A percentile compares a stretch with the other conserved stretches of the same genome.
These are phyloP conservation scores for Geophilus truncorum DNA, from an alignment of 2,888 invertebrate species.

Conservation along the genomic window DNA sequence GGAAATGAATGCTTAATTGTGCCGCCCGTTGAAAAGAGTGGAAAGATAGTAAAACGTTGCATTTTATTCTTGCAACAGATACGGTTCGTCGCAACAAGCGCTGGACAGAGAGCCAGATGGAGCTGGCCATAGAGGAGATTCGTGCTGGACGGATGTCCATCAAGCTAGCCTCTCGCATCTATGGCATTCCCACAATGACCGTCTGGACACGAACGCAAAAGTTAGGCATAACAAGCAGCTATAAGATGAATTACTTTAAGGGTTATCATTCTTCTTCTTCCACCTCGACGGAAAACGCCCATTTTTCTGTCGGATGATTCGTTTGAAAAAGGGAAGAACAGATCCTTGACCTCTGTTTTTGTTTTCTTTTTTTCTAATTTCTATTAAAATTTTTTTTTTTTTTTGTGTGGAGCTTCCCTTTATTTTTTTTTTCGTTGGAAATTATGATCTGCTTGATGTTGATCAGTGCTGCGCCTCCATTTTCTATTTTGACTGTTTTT, in stretches of 20 bases:
- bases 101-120: constrained; percentile 34
- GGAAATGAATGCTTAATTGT: neutral
- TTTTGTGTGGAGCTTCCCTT: no score
- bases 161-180: constrained; percentile 34
- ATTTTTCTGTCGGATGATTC: neutral
- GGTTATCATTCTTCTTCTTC: neutral
- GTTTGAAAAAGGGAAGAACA: no score
- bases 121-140: constrained; percentile 33
- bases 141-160: constrained; percentile 34
- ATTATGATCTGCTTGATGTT: neutral
- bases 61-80: constrained; percentile 34
- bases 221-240: constrained; percentile 32
- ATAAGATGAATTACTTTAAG: constrained; percentile 21
- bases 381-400: neutral
- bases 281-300: neutral
- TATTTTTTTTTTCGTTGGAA: no score
- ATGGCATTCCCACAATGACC: constrained; percentile 34
- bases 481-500: neutral
- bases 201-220: constrained; percentile 34
- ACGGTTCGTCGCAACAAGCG: constrained; percentile 29
- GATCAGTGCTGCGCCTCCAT: neutral
- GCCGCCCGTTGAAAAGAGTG: neutral
- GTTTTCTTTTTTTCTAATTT: neutral
- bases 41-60: neutral
- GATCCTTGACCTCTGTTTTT: neutral